phyloP scores from a whole-genome alignment of 1,140 invertebrate species.

The Delia radicum region DNA sequence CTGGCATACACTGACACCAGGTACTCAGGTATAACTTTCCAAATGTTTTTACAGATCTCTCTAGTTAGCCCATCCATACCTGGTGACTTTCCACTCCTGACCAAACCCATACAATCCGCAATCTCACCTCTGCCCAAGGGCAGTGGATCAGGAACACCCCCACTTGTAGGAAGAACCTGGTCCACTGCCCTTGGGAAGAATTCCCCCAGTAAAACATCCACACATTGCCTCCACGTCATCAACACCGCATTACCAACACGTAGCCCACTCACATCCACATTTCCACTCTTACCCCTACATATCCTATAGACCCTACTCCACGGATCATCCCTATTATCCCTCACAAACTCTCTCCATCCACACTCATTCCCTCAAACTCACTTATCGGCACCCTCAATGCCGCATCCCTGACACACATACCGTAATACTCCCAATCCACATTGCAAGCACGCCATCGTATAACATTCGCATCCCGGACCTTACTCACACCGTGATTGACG shows the following conservation, averaged over 20 bases:
- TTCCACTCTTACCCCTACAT: background rate
- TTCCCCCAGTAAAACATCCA: background rate
- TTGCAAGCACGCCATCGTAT: background rate
- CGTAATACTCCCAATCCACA: background rate
- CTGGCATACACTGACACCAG: background rate
- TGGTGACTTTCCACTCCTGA: background rate
- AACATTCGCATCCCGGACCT: background rate
- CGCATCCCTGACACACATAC: no score
- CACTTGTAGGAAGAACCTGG: background rate
- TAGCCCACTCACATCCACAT: background rate
- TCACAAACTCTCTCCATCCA: background rate
- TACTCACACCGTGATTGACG: background rate
- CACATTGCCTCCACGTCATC: background rate
- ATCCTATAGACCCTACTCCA: conserved; percentile 20
- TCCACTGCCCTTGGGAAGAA: conserved; percentile 1
- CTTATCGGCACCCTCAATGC: no score
- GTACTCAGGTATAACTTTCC: conserved; percentile 2
- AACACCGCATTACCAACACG: background rate
- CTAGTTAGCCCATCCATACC: conserved; percentile 19
- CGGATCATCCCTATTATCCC: conserved; percentile 6
- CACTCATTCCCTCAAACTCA: background rate
- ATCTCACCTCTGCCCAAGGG: conserved; percentile 6
- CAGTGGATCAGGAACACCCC: background rate
- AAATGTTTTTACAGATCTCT: conserved; percentile 13
- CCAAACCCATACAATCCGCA: background rate